A percentile compares a stretch with the other conserved stretches of the same genome.
These are phyloP conservation scores for Clavelina lepadiformis DNA, from an alignment of 23 tunicate genomes.

Conservation along the genomic window DNA sequence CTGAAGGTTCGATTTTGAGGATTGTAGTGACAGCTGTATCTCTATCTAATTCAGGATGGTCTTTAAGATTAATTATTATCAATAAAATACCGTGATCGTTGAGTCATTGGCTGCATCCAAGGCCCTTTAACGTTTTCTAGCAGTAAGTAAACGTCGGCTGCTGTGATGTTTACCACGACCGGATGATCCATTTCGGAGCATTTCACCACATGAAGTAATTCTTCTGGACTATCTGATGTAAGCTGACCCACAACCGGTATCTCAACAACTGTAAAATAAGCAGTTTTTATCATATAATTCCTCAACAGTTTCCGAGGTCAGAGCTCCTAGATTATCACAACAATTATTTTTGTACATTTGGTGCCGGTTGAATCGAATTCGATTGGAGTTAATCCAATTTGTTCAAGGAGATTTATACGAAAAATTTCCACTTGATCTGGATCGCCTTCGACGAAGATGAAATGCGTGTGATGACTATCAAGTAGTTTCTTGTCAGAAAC, in stretches of 20 bases:
- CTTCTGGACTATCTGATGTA: conserved; percentile 1
- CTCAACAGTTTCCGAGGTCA: too few species aligned
- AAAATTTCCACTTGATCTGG: not conserved
- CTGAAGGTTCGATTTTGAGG: too few species aligned
- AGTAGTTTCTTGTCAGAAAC: not conserved
- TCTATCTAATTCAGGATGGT: too few species aligned
- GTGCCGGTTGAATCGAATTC: conserved; percentile 30
- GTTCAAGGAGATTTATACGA: conserved; percentile 3
- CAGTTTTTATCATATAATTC: too few species aligned
- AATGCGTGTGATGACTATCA: conserved; percentile 17
- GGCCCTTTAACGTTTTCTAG: too few species aligned
- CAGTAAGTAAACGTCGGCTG: too few species aligned
- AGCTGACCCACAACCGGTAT: conserved; percentile 11
- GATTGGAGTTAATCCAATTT: conserved; percentile 17
- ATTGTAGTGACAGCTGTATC: too few species aligned
- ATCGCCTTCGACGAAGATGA: conserved; percentile 27
- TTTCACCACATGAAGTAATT: not conserved
- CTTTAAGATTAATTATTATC: too few species aligned
- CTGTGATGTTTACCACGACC: conserved; percentile 7
- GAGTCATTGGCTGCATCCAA: too few species aligned
- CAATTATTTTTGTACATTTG: not conserved
- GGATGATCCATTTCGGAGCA: not conserved
- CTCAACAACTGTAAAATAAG: not conserved
- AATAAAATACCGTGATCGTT: too few species aligned
- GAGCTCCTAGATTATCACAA: too few species aligned